Conservation (phyloP, 2,888 invertebrate species). For the Timandra comae region DNA sequence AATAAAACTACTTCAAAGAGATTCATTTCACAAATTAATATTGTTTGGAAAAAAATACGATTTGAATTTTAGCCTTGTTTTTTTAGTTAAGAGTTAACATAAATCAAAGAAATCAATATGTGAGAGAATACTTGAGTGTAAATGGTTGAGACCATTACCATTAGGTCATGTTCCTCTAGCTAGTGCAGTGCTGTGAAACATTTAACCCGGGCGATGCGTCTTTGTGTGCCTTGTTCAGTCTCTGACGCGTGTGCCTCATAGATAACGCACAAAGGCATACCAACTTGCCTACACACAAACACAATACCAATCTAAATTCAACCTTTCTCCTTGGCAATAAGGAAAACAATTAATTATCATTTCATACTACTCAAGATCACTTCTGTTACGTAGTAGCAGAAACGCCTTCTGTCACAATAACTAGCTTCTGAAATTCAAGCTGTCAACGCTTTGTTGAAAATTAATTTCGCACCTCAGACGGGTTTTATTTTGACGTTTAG, state of each 20-base stretch:
- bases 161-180: conserved; percentile 16
- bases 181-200: conserved; percentile 23
- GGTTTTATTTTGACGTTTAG: conserved; percentile 18
- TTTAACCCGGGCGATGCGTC: conserved; percentile 31
- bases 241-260: conserved; percentile 32
- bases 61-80: too few relatives aligned
- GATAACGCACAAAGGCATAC: conserved; percentile 40
- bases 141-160: conserved; percentile 9
- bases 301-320: conserved; percentile 19
- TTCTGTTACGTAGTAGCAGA: conserved; percentile 5
- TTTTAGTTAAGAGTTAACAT: too few relatives aligned
- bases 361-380: conserved; percentile 6
- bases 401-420: conserved; percentile 20
- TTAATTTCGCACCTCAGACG: conserved; percentile 18
- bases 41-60: too few relatives aligned
- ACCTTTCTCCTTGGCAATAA: conserved; percentile 21
- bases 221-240: conserved; percentile 30
- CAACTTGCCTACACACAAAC: conserved; percentile 21
- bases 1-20: too few relatives aligned
- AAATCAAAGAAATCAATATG: too few relatives aligned
- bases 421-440: conserved; percentile 20
- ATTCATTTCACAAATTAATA: too few relatives aligned
- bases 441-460: conserved; percentile 17
- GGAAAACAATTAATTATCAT: conserved; percentile 15
- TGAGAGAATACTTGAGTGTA: too few relatives aligned